Conservation (phyloP, 1,140 invertebrate genomes). For the Steinernema feltiae region DNA sequence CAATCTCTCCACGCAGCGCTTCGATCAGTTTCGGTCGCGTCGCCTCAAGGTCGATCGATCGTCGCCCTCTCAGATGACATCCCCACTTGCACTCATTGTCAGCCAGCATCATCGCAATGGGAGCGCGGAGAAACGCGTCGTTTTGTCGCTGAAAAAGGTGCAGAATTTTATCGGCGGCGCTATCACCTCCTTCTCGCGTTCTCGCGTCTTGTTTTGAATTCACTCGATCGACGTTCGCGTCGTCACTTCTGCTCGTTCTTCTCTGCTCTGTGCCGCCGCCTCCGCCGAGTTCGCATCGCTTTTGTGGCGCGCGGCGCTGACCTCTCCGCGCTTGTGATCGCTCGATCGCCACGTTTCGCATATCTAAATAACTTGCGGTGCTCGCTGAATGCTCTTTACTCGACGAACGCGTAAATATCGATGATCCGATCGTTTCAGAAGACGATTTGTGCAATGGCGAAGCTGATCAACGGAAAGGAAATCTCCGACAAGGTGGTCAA, state of each 20-base stretch:
- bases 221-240: neutral
- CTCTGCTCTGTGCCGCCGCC: no score
- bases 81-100: neutral
- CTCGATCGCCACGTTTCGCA: no score
- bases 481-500: slow-evolving; percentile 49
- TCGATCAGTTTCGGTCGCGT: no score
- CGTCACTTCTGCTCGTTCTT: neutral
- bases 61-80: neutral
- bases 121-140: neutral
- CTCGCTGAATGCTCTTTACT: neutral
- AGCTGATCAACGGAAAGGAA: slow-evolving; percentile 52
- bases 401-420: no score
- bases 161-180: neutral
- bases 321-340: no score
- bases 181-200: neutral
- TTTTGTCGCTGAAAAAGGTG: neutral
- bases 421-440: neutral
- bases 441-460: neutral
- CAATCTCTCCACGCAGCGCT: no score
- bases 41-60: no score
- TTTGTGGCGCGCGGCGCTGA: no score
- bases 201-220: neutral
- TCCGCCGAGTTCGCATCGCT: no score
- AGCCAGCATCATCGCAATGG: no score
- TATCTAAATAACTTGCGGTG: neutral